Base-by-base conservation (phyloP, 2,797 vertebrate species). In the Lithobates sylvaticus region DNA sequence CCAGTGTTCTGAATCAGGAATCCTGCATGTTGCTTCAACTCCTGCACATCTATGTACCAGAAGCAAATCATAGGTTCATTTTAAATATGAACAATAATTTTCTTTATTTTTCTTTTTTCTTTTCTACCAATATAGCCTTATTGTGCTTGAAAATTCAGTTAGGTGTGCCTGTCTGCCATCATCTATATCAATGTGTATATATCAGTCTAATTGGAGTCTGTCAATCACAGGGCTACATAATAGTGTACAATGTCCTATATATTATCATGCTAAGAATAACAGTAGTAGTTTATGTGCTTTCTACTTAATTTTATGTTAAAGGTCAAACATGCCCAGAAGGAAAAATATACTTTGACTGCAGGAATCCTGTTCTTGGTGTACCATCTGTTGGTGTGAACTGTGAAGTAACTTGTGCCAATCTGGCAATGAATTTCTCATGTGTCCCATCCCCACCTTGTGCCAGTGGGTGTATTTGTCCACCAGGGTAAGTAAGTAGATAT, bases 371-470 rank as follows among this genome's bases (percentile, higher is more conserved):
- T 88, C 95, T 95, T 84, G 95, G 94, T n/a, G 91, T 95, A 77
- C 95, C 95, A 86, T 92, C 95, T 64, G 92, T 95, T 0, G 98
- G 98, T 23, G 89, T 97, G 89, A 97, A 97, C 16, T 99, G 98
- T 64, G 97, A 96, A 81, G 93, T 95, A 16, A 98, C 98, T 8
- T 99, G 98, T 91, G 94, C 94, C 0, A 99, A 98, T 89, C 93
- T 99, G 90, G 99, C 98, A 94, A 97, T 99, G 96, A 99, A 99
- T 92, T 96, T 99, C 90, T 98, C 97, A 86, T 99, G 98, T 85
- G 94, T 96, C 18, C 98, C 97, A 36, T 97, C 94, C 83, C 97
- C 97, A 70, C 97, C 96, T 2, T 99, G 98, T 92, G 95, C 97
- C 90, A 96, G 97, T 65, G 98, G 98, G 89, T 99, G 98, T 85